Evolutionary conservation across 2,113 vertebrate species (phyloP).

Genomic region (Muntiacus reevesi): DNA sequence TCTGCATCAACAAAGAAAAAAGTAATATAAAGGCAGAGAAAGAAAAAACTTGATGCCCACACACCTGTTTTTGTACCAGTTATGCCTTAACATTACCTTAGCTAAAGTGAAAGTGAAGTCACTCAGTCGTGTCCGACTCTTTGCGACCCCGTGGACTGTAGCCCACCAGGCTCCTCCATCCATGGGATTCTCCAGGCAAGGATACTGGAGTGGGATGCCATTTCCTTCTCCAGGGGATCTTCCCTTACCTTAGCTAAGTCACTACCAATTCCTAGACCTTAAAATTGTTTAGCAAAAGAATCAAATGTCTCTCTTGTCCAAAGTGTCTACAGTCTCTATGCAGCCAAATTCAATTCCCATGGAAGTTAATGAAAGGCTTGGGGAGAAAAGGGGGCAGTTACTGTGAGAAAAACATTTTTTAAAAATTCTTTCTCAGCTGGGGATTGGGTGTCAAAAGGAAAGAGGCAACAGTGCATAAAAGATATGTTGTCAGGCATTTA

Average conservation of each 20-base stretch:
- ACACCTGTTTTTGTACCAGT: neutral
- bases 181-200: no score
- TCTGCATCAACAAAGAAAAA: neutral
- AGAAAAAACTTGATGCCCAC: neutral
- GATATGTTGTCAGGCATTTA: neutral
- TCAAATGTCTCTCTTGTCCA: neutral
- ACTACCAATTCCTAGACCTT: neutral
- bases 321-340: neutral
- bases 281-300: neutral
- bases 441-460: neutral
- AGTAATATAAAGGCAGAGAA: neutral
- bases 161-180: no score
- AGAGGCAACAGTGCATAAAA: neutral
- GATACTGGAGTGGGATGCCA: no score
- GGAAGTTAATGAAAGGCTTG: neutral
- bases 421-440: neutral
- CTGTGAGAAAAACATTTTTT: neutral
- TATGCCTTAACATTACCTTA: neutral
- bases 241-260: neutral
- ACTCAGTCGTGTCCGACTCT: no score
- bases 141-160: no score
- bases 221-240: no score
- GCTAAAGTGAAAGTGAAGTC: neutral
- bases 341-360: neutral
- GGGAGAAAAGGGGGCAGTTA: accelerated